A percentile compares a stretch with the other conserved stretches of the same genome.
Evolutionary conservation across 2,797 vertebrate genomes (phyloP).

Genomic region (Danio tinwini): DNA sequence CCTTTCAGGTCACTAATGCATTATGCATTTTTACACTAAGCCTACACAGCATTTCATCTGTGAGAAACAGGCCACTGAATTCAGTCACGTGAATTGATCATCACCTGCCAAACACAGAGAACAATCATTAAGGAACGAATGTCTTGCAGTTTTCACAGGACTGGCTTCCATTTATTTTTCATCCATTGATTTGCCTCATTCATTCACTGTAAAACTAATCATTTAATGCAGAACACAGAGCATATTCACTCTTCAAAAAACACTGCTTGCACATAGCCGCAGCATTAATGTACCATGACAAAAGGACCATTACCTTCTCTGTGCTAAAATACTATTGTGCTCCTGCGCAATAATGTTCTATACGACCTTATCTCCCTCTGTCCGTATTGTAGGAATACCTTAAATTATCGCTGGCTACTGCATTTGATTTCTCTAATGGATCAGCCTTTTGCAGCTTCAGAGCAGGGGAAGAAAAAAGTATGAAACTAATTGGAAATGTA

Average conservation of each 20-base stretch:
- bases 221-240: conserved; percentile 14
- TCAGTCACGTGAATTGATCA: neutral
- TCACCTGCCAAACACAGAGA: neutral
- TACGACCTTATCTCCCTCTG: conserved; percentile 16
- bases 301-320: conserved; percentile 35
- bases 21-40: neutral
- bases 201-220: conserved; percentile 10
- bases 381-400: conserved; percentile 13
- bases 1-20: neutral
- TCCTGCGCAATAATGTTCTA: conserved; percentile 35
- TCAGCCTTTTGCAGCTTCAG: conserved; percentile 15
- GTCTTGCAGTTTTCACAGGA: neutral
- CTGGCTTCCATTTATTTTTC: neutral
- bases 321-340: conserved; percentile 35
- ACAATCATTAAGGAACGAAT: neutral
- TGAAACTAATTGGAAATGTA: conserved; percentile 43
- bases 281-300: conserved; percentile 44
- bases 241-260: conserved; percentile 32
- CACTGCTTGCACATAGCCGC: conserved; percentile 4
- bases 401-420: conserved; percentile 13
- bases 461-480: neutral
- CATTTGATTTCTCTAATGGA: conserved; percentile 50
- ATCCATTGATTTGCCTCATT: conserved; percentile 23
- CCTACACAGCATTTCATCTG: neutral
- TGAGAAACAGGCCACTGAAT: neutral